A percentile compares a stretch with the other conserved stretches of the same genome.
phyloP scores from a whole-genome alignment of 2,888 invertebrate species.

The Acanthosoma haemorrhoidale region DNA sequence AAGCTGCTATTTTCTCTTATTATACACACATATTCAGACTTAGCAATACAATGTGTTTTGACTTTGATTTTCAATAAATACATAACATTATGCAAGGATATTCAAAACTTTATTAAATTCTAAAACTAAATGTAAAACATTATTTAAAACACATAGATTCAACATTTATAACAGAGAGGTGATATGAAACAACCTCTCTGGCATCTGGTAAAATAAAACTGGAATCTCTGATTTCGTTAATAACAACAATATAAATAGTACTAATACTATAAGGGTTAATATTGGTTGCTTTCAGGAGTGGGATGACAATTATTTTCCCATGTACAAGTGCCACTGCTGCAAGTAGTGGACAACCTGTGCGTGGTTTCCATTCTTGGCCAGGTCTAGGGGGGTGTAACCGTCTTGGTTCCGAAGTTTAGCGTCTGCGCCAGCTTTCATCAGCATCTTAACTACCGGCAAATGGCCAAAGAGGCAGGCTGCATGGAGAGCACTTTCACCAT shows the following conservation, averaged over 20 bases:
- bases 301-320: constrained; percentile 2
- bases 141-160: constrained; percentile 2
- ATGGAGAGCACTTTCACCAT: constrained; percentile 86
- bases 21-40: neutral
- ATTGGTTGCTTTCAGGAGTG: neutral
- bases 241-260: neutral
- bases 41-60: neutral
- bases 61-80: constrained; percentile 1
- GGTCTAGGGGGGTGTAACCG: constrained; percentile 60
- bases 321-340: constrained; percentile 35
- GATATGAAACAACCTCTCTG: neutral
- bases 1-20: neutral
- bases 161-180: neutral
- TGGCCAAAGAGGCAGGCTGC: constrained; percentile 87
- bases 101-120: constrained; percentile 1
- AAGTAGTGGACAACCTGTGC: constrained; percentile 37
- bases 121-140: constrained; percentile 1
- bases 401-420: constrained; percentile 66
- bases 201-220: constrained; percentile 8
- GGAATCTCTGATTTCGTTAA: neutral
- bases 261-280: neutral
- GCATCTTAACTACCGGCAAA: constrained; percentile 67
- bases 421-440: constrained; percentile 66
- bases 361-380: constrained; percentile 49
- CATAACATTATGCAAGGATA: neutral